Evolutionary conservation across 2,797 vertebrate genomes (phyloP).

Genomic region (Halcyon leucocephala): DNA sequence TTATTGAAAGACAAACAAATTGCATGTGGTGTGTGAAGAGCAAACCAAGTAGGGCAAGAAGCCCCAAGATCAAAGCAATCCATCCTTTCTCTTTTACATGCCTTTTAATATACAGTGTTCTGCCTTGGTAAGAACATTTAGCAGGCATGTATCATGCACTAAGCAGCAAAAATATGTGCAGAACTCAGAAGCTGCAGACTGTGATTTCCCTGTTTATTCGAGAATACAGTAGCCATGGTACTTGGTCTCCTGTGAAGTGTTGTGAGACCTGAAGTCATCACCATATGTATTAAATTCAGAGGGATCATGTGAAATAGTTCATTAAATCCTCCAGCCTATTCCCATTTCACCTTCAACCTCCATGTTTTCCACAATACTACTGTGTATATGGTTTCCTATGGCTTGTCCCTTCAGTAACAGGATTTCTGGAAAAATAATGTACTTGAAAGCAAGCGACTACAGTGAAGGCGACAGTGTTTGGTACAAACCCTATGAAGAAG

Average conservation of each 20-base stretch:
- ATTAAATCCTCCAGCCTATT: background rate
- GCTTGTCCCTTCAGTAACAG: background rate
- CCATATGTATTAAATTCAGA: background rate
- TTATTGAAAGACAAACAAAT: slow-evolving; percentile 47
- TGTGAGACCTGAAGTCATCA: background rate
- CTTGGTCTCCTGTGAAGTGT: background rate
- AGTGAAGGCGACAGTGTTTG: background rate
- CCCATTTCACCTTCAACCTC: background rate
- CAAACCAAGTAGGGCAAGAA: background rate
- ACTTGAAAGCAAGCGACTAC: background rate
- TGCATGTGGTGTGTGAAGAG: background rate
- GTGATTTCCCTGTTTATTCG: background rate
- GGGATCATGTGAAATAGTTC: background rate
- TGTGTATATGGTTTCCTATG: background rate
- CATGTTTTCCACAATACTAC: background rate
- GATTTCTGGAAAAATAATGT: background rate
- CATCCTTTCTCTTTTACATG: background rate
- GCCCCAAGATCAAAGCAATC: slow-evolving; percentile 11
- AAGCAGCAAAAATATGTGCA: background rate
- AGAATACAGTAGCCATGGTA: background rate
- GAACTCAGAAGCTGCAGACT: background rate
- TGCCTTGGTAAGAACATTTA: background rate
- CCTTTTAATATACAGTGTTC: background rate
- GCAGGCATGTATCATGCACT: background rate
- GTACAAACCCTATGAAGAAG: accelerated